Base-by-base conservation (phyloP, 1,140 invertebrate genomes). In the Zaprionus africanus region DNA sequence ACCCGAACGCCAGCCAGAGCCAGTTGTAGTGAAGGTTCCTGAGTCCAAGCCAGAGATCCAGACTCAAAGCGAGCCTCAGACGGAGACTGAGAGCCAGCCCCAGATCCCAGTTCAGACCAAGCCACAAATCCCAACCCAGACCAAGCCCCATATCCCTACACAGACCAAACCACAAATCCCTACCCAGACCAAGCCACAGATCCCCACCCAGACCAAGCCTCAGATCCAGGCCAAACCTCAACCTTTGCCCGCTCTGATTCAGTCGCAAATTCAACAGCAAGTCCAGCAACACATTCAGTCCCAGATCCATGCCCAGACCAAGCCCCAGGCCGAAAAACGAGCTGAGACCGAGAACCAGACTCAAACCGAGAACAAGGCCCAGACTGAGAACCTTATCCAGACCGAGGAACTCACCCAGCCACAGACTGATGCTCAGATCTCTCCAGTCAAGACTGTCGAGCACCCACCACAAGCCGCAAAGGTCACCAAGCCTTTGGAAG, bases 21-120 rank as follows among this genome's bases (percentile, higher is more conserved):
- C 41, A 1, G 9, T 83, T 67, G 77, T 84, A 4, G 11, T 80
- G 7, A 86, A 86, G 53, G 31, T 26, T 34, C 5, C 22, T 19
- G 65, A 31, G 4, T 2, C 54, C 4, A 67, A 76, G 5, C 77
- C 69, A 12, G 28, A 22, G 63, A 19, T 17, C 13, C 28, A 26
- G 12, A 4, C 34, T 2, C 41, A 7, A 46, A 46, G 41, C 41
- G 41, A 17, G 7, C n/a, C 41, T 9, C n/a, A 51, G 46, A 51
- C 22, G 1, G 46, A 51, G 46, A 24, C 4, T 13, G 9, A 24
- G 12, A 24, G 11, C 19, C 46, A 51, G 19, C 46, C 46, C 19
- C 9, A 51, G 19, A 24, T 22, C 11, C 38, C 38, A 41, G 4
- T 3, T n/a, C 4, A 41, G 13, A 12, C 38, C 38, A 15, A 41